Base-by-base conservation (phyloP, 2,797 vertebrate genomes). In the Pseudomugil tenellus region DNA sequence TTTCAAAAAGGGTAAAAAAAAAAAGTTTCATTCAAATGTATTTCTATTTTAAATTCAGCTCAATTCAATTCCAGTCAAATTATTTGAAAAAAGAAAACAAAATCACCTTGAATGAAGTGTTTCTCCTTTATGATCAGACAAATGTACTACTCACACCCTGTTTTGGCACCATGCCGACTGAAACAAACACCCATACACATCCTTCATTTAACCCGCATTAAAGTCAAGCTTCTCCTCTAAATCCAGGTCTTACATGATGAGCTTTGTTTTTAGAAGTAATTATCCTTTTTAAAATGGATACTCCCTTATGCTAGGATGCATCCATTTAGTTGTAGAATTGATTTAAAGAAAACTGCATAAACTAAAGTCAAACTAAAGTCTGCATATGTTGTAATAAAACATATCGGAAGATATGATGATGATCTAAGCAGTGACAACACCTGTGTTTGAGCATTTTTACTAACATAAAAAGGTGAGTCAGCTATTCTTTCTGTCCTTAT, bases 191-290 rank as follows among this genome's bases (percentile, higher is more conserved):
- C 60, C 76, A 54, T 52, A 85, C 65, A 37, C 80, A 81, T 77
- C 77, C 80, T 58, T 88, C 80, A 82, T 26, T 81, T 63, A 55
- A 4, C 64, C 56, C 34, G 80, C 70, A 83, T 86, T 68, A 78
- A 64, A 77, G 58, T 19, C n/a, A 32, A 8, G 65, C 4, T 1
- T 41, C 63, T 75, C 66, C 76, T 46, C 34, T 39, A 56, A 34
- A 21, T 73, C 60, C 21, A 35, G 6, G n/a, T 66, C 23, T 56
- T 28, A 60, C 21, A 29, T 60, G 28, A 62, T 66, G 68, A 32
- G 61, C 56, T 55, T 65, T 57, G 31, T 58, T 72, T 56, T 17
- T 46, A 48, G 21, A n/a, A 65, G 49, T 16, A 19, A 34, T 39
- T 17, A 13, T 17, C 14, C 13, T 37, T 16, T 17, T 8, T 49